Base-by-base conservation (phyloP, 2,113 vertebrate species). In the Alexandromys fortis region DNA sequence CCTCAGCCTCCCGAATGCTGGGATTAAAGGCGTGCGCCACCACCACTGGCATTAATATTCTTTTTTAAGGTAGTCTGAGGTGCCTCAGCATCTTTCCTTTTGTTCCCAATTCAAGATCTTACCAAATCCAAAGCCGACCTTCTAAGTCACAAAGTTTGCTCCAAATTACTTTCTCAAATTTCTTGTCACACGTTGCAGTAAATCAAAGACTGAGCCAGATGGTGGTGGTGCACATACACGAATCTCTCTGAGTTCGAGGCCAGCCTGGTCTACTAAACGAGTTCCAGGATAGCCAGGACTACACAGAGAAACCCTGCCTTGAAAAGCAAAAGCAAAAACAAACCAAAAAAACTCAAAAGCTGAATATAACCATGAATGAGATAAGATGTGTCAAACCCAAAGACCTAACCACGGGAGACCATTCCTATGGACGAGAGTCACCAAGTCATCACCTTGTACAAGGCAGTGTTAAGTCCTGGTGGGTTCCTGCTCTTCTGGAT, bases 41-140 rank as follows among this genome's bases (percentile, higher is more conserved):
- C 1, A 58, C 55, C 55, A 45, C 5, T 35, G 12, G 30, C 73
- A 72, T n/a, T 49, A 63, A 67, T 75, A 81, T 55, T 13, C 35
- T 96, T 95, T 95, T 83, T 47, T 61, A 91, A 96, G 21, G 30
- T 9, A 55, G 65, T 77, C 83, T 63, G 19, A n/a, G 92, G 5
- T n/a, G 38, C 65, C 30, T 94, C 35, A 45, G n/a, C 42, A 47
- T 90, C 78, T 96, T 89, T 75, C 45, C 35, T 90, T 67, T 92
- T 86, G 42, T 86, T 65, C 67, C 67, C 58, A 70, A n/a, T 26
- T 55, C 55, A 90, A 92, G 72, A 76, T 38, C 30, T 94, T 90
- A 70, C 55, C 49, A 88, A 91, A 96, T 49, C 42, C n/a, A 83
- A 91, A 76, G 68, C 11, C 65, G 73, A 79, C 52, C 81, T 96